Evolutionary conservation across 2,888 invertebrate genomes (phyloP), one percentile per base, ranked within the genome.

Genomic region (Pyrrhia umbra): DNA sequence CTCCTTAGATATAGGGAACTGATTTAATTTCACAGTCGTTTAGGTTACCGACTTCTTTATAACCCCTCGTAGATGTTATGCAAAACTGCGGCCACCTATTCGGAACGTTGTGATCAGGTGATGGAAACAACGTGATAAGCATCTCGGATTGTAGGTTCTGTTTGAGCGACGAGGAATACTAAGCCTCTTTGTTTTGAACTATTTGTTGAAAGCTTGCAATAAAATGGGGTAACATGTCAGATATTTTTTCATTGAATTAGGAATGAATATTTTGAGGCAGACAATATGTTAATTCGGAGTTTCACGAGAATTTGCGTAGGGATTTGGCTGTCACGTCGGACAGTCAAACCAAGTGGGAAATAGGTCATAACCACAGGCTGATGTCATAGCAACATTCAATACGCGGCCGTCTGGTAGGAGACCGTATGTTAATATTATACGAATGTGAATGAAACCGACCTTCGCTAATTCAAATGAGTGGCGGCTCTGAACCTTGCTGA

Each of bases 11-110:
- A 67, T 60, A 72, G 59, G 25, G 50, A 25, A 47, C 6, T 18
- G 8, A 45, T 30, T 43, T n/a, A 6, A 20, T 49, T 69, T 68
- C 2, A 1, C 20, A n/a, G 27, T 27, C 4, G 16, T 13, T 40
- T 34, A 34, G 9, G 51, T 27, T 42, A 18, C 50, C 60, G 62
- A 75, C 66, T 64, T 68, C 66, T 81, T 80, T 81, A 82, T 76
- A 80, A 74, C 80, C 81, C 70, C 81, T 80, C 68, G 77, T 74
- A 60, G 70, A 79, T 82, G 79, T 84, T 79, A 85, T 84, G 82
- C 80, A 81, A 81, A 82, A 81, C 77, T 77, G 75, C 58, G 83
- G 73, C 54, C 72, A 77, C 66, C 77, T 77, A 75, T 76, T 71
- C 59, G 64, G 58, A 61, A 57, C 64, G 63, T 25, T 66, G 70